phyloP scores from a whole-genome alignment of 2,797 vertebrate species.

The Numenius phaeopus region DNA sequence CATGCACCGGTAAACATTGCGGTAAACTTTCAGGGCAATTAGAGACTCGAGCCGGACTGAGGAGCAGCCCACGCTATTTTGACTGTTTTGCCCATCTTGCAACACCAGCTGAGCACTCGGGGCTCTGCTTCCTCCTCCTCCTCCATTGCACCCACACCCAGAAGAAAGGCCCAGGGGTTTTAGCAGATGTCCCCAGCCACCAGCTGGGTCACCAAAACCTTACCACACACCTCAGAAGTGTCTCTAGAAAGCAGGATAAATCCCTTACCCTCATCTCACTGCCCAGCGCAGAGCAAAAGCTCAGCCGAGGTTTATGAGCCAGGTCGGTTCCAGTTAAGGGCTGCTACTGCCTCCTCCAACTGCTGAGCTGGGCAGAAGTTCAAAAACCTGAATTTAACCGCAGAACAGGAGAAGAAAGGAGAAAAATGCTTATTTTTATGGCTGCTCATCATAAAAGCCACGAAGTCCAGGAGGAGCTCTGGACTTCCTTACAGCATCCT shows the following conservation, averaged over 20 bases:
- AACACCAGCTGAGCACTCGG: fast-evolving
- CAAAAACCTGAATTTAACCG: not conserved
- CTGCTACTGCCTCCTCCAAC: not conserved
- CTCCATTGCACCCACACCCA: not conserved
- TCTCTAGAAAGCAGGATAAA: not conserved
- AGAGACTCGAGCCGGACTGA: not conserved
- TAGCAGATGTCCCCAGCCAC: not conserved
- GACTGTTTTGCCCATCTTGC: not conserved
- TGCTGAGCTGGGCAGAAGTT: not conserved
- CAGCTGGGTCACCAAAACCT: not conserved
- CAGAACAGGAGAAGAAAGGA: not conserved
- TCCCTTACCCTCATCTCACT: not conserved
- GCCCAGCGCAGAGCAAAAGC: not conserved
- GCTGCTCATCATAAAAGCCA: not conserved
- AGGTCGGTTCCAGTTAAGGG: not conserved
- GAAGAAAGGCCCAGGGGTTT: not conserved
- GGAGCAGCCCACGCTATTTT: not conserved
- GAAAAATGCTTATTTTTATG: not conserved
- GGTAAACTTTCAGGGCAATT: not conserved
- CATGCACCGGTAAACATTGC: not conserved
- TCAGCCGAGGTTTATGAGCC: not conserved
- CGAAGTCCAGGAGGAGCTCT: not conserved
- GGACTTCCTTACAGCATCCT: not conserved
- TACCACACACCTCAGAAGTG: not conserved
- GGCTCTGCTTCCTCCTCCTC: not conserved